Base-by-base conservation (phyloP, 2,113 vertebrate genomes). In the Solea senegalensis region DNA sequence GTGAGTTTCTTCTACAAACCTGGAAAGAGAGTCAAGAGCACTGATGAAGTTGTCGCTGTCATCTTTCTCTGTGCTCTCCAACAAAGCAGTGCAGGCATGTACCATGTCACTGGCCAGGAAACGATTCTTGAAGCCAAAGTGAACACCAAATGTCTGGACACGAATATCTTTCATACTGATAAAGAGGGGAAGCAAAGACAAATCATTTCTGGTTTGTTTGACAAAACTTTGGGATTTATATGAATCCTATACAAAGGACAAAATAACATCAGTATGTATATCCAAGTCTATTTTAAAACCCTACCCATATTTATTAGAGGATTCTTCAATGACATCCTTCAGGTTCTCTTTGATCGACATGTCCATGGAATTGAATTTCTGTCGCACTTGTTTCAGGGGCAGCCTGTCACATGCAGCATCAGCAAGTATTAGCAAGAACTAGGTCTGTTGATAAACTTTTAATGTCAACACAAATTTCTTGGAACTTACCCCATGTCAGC, bases 341-440 rank as follows among this genome's bases (percentile, higher is more conserved):
- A 99, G 91, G 82, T 99, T 99, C 89, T 97, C 97, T 90, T 99
- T 99, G 86, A 99, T 92, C 0, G 96, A 90, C 26, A 97, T 86
- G 58, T 99, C 98, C 98, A 99, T 99, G 39, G 95, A 97, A 71
- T 95, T 88, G 87, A 97, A 99, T 51, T 98, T 99, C 90, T 99
- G 98, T 54, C 95, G 95, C 61, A 96, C 98, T 90, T 99, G 96
- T 81, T 96, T 98, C 64, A 99, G 90, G 34, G 98, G 97, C 3
- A 99, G 92, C 39, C 97, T 99, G 73, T 72, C 48, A 26, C 43
- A 49, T 62, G 28, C 7, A 16, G 12, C 2, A 66, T 7, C 21
- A 62, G 58, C 8, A 77, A 14, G 50, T 5, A 34, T 13, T 7
- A 16, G 3, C 4, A 28, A 7, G 14, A 26, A 16, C n/a, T 14